Evolutionary conservation across 1,140 invertebrate species (phyloP).

Genomic region (Drosophila punjabiensis): DNA sequence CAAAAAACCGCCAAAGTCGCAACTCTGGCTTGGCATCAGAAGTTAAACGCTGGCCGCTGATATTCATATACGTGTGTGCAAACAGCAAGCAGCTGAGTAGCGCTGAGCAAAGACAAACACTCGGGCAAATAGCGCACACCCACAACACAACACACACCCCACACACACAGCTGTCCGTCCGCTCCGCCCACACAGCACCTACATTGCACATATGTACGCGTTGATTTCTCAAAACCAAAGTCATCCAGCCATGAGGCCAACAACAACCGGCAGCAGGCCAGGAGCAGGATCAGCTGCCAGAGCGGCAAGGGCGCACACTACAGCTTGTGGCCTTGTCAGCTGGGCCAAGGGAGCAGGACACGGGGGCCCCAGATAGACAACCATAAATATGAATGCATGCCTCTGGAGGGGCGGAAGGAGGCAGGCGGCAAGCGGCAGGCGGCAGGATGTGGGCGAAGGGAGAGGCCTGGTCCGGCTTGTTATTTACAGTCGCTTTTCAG

Average conservation of each 20-base stretch:
- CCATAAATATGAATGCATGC: conserved; percentile 77
- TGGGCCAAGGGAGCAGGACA: conserved; percentile 3
- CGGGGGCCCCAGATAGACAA: conserved; percentile 54
- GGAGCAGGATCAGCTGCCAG: conserved; percentile 21
- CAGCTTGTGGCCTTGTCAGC: conserved; percentile 73
- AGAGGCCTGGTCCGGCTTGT: conserved; percentile 52
- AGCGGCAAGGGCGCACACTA: conserved; percentile 47
- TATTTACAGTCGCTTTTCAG: conserved; percentile 79
- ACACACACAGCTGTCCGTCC: conserved; percentile 18
- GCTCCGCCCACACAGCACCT: neutral
- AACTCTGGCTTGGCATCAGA: conserved; percentile 33
- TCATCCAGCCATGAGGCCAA: conserved; percentile 77
- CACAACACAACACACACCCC: conserved; percentile 29
- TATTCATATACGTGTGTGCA: conserved; percentile 58
- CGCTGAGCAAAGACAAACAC: conserved; percentile 69
- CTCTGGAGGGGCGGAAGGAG: neutral
- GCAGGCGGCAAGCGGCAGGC: too few species aligned
- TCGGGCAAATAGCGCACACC: conserved; percentile 27
- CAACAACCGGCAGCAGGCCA: conserved; percentile 77
- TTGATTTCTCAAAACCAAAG: conserved; percentile 81
- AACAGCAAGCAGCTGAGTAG: conserved; percentile 69
- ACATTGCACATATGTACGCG: conserved; percentile 36
- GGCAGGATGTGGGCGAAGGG: conserved; percentile 5
- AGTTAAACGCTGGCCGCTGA: conserved; percentile 47
- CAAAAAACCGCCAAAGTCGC: conserved; percentile 21